phyloP scores from a whole-genome alignment of 2,113 vertebrate species.

The Meriones unguiculatus region DNA sequence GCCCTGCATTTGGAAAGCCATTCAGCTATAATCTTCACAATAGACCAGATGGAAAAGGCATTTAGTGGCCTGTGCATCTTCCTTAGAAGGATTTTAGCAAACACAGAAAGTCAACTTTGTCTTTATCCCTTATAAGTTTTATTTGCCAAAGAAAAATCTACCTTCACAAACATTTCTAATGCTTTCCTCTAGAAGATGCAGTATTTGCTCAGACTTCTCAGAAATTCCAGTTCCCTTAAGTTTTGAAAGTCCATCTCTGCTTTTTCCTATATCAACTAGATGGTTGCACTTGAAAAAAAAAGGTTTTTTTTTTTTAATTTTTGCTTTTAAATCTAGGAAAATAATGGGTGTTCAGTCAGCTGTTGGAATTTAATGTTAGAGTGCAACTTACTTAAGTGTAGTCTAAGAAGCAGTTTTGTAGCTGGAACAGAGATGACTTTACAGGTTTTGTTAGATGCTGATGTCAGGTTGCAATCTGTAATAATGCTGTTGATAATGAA shows the following conservation, averaged over 20 bases:
- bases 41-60: background rate
- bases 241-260: background rate
- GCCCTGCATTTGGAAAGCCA: background rate
- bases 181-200: background rate
- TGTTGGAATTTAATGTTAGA: background rate
- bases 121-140: background rate
- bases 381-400: background rate
- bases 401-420: slow-evolving; percentile 27
- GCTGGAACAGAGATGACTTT: background rate
- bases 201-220: background rate
- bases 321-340: background rate
- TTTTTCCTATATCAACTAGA: slow-evolving; percentile 10
- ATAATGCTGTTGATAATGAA: slow-evolving; percentile 21
- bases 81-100: background rate
- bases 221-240: slow-evolving; percentile 16
- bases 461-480: slow-evolving; percentile 20
- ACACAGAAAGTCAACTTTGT: background rate
- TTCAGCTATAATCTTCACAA: background rate
- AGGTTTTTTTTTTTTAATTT: slow-evolving; percentile 13
- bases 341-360: background rate
- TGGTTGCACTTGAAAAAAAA: background rate
- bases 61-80: background rate
- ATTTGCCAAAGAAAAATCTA: background rate
- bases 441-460: background rate
- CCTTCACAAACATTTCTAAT: slow-evolving; percentile 26